Evolutionary conservation across 2,797 vertebrate genomes (phyloP).

Genomic region (Passerculus sandwichensis): DNA sequence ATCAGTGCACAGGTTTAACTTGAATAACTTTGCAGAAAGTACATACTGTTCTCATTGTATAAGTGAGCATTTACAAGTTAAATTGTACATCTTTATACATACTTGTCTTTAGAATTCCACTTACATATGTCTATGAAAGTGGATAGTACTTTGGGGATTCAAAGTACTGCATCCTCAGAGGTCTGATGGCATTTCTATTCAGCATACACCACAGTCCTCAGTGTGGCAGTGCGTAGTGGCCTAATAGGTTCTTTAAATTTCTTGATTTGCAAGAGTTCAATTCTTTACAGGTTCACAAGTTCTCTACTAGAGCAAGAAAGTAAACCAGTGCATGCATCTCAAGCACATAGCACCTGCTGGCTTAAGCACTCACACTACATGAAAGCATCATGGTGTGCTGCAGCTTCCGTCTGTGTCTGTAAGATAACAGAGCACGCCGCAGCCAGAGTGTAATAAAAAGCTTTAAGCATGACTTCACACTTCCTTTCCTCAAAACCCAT

Average conservation of each 20-base stretch:
- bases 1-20: background rate
- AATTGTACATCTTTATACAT: background rate
- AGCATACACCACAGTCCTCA: background rate
- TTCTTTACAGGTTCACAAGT: background rate
- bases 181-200: background rate
- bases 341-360: background rate
- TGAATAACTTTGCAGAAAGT: background rate
- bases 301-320: background rate
- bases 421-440: background rate
- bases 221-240: fast-evolving
- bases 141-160: background rate
- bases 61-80: background rate
- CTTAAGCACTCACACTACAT: background rate
- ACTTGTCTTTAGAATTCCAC: background rate
- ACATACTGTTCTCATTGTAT: background rate
- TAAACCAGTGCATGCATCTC: background rate
- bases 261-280: background rate
- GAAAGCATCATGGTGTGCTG: background rate
- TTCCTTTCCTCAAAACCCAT: background rate
- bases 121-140: background rate
- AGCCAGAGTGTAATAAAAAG: background rate
- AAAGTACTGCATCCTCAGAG: background rate
- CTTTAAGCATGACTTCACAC: background rate
- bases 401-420: background rate
- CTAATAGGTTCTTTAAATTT: background rate